phyloP scores from a whole-genome alignment of 64 coral and sea anemone genomes.

The Dendronephthya gigantea region DNA sequence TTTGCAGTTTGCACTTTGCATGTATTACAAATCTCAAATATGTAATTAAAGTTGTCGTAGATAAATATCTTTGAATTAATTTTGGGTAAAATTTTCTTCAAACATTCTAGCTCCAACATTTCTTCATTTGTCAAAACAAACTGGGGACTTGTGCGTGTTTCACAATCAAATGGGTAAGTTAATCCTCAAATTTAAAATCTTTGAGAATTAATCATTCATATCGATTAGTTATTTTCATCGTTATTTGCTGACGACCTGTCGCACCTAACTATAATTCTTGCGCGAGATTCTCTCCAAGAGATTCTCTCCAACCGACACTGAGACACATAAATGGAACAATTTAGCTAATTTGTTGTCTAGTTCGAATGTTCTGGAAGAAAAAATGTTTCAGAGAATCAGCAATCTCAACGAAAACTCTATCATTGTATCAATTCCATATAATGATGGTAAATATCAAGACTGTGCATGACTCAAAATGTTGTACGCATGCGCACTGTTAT shows the following conservation, averaged over 20 bases:
- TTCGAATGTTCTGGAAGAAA: neutral
- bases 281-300: no score
- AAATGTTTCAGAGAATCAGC: slow-evolving; percentile 8
- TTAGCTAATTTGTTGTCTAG: neutral
- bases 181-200: no score
- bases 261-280: no score
- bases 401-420: neutral
- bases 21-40: no score
- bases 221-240: no score
- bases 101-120: neutral
- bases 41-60: no score
- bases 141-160: neutral
- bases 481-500: no score
- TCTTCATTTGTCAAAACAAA: slow-evolving; percentile 1
- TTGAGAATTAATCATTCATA: no score
- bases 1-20: no score
- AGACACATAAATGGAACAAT: neutral
- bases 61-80: neutral
- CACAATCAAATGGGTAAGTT: neutral
- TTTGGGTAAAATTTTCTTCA: neutral
- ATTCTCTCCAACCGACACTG: no score
- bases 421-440: slow-evolving; percentile 5
- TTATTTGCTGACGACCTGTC: no score
- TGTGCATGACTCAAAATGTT: no score
- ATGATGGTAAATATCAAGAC: neutral